Evolutionary conservation across 92 coral and sea anemone genomes (phyloP).

Genomic region (Porites rus): DNA sequence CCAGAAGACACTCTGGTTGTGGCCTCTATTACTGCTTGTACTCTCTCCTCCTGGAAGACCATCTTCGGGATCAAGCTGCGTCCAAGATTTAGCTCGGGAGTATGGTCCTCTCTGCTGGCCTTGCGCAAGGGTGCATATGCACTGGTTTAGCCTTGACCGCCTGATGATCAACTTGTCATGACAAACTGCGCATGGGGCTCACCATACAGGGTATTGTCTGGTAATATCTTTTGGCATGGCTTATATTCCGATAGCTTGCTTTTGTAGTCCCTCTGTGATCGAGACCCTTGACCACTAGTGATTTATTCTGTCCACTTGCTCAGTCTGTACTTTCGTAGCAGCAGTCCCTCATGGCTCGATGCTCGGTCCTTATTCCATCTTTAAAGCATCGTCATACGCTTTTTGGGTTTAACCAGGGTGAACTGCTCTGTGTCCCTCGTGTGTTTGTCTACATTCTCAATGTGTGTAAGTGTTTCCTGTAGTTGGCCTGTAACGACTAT

Average conservation of each 20-base stretch:
- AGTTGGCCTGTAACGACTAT: constrained; percentile 28
- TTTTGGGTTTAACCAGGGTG: constrained; percentile 7
- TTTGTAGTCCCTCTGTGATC: neutral
- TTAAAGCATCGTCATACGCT: neutral
- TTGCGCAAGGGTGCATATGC: neutral
- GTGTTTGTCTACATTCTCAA: constrained; percentile 3
- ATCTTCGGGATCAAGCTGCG: too few species aligned
- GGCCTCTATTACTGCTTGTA: too few species aligned
- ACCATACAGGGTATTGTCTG: neutral
- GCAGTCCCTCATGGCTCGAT: neutral
- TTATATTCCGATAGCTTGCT: neutral
- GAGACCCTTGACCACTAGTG: constrained; percentile 12
- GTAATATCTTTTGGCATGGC: neutral
- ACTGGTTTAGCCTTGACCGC: neutral
- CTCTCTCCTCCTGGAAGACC: too few species aligned
- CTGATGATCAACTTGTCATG: neutral
- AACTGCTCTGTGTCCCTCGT: constrained; percentile 11
- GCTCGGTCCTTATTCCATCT: neutral
- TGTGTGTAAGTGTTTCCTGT: constrained; percentile 1
- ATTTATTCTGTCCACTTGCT: constrained; percentile 21
- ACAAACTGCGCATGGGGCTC: constrained; percentile 25
- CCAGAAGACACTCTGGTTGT: neutral
- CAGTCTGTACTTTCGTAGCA: constrained; percentile 1
- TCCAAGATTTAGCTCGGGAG: too few species aligned
- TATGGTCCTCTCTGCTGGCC: too few species aligned